Conservation (phyloP, 2,888 invertebrate species). For the Dryadula phaetusa region DNA sequence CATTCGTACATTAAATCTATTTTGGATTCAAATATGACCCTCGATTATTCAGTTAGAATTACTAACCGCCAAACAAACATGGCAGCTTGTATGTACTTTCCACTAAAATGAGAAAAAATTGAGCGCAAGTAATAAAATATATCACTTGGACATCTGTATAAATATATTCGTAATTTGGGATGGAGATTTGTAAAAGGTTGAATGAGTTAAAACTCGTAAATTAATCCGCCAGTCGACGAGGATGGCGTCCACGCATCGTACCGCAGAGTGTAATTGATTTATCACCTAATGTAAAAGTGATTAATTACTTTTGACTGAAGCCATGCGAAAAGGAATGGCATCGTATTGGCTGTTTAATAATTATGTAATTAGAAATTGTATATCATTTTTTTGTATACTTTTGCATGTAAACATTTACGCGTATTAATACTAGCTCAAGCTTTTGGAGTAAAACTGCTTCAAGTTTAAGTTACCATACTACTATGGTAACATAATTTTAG, state of each 20-base stretch:
- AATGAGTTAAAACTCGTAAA: constrained; percentile 29
- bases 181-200: constrained; percentile 20
- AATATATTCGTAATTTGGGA: constrained; percentile 1
- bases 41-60: too few species aligned
- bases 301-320: constrained; percentile 30
- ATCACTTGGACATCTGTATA: not conserved
- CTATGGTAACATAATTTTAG: too few species aligned
- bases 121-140: not conserved
- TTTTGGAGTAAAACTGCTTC: too few species aligned
- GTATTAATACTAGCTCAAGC: too few species aligned
- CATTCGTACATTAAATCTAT: too few species aligned
- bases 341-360: not conserved
- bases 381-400: not conserved
- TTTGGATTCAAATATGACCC: too few species aligned
- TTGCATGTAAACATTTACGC: not conserved
- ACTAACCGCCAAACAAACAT: too few species aligned
- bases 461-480: too few species aligned
- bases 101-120: not conserved
- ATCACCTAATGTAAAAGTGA: constrained; percentile 29
- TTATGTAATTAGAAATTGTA: not conserved
- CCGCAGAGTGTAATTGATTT: constrained; percentile 36
- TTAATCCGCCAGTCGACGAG: constrained; percentile 14
- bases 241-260: constrained; percentile 16
- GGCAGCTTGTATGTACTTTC: not conserved
- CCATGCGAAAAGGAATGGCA: too few species aligned